Percentiles rank a stretch among this genome's conserved stretches.
Conservation (phyloP, 1,140 invertebrate species). For the Cheumatopsyche charites region DNA sequence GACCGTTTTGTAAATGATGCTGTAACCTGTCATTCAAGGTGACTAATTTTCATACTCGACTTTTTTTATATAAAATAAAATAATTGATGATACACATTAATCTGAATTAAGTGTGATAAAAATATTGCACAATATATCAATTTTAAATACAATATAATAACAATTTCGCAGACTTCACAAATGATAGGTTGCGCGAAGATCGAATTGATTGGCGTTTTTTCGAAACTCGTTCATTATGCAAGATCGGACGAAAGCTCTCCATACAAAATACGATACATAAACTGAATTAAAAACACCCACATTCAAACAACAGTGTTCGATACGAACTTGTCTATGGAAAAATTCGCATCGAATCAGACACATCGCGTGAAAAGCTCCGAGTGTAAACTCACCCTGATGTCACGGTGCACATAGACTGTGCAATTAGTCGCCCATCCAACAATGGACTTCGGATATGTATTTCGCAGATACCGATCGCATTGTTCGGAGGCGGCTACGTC, state of each 20-base stretch:
- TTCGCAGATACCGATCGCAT: conserved; percentile 16
- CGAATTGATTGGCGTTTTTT: background rate
- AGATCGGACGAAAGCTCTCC: too few species aligned
- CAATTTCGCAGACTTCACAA: too few species aligned
- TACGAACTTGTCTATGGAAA: too few species aligned
- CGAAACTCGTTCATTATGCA: background rate
- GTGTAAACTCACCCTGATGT: too few species aligned
- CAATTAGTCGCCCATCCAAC: conserved; percentile 8
- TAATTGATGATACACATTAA: background rate
- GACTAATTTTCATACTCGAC: background rate
- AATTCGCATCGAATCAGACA: too few species aligned
- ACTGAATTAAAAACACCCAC: too few species aligned
- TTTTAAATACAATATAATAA: background rate
- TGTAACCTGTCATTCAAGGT: conserved; percentile 27
- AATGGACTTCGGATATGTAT: background rate
- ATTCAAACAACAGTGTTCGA: too few species aligned
- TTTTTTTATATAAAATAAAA: background rate
- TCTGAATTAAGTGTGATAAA: background rate
- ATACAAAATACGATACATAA: too few species aligned
- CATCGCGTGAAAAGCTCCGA: too few species aligned
- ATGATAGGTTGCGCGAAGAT: too few species aligned
- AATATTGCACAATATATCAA: background rate
- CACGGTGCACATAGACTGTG: background rate
- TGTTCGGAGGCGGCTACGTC: conserved; percentile 8
- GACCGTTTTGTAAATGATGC: conserved; percentile 27